A percentile compares a stretch with the other conserved stretches of the same genome.
These are phyloP conservation scores for Drosophila trapezifrons DNA, from an alignment of 1,140 invertebrate genomes.

Conservation along the genomic window DNA sequence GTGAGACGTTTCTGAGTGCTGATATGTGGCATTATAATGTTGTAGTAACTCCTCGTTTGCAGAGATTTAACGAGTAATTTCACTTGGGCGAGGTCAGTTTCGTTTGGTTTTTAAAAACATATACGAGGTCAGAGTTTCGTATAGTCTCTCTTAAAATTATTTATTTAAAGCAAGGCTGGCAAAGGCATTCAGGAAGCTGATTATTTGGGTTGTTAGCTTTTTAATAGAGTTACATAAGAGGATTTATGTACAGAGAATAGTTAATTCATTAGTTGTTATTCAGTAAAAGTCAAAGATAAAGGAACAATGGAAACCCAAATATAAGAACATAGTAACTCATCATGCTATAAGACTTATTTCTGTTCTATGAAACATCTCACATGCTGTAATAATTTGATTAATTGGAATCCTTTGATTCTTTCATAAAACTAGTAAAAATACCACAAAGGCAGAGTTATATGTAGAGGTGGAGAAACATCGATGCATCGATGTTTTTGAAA, in stretches of 20 bases:
- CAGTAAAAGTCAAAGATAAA: no score
- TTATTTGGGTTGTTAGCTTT: constrained; percentile 8
- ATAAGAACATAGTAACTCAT: not conserved
- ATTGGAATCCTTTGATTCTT: not conserved
- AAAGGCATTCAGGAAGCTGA: constrained; percentile 36
- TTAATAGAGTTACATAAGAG: constrained; percentile 7
- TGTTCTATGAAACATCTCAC: not conserved
- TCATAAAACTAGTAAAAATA: not conserved
- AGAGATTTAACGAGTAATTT: constrained; percentile 53
- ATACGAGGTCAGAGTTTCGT: constrained; percentile 10
- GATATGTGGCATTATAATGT: constrained; percentile 30
- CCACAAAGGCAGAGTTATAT: not conserved
- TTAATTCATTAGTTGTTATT: constrained; percentile 1
- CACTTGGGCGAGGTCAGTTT: constrained; percentile 30
- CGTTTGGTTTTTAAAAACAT: constrained; percentile 3
- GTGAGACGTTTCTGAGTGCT: constrained; percentile 24
- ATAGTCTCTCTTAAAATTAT: constrained; percentile 12
- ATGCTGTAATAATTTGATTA: constrained; percentile 7
- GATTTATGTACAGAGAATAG: not conserved
- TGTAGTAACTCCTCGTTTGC: constrained; percentile 50
- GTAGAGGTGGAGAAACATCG: no score
- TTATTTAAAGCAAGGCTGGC: constrained; percentile 21
- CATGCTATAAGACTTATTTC: not conserved
- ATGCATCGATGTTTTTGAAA: no score
- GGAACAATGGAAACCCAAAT: no score